Evolutionary conservation across 2,113 vertebrate genomes (phyloP).

Genomic region (rat (Rattus norvegicus)): GRCr8 NC_086023.1:84446001-84446500

Average conservation of each 20-base stretch:
- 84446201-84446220: background rate
- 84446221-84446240: background rate
- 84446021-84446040: slow-evolving; percentile 94
- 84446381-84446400: background rate
- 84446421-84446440: background rate
- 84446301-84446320: background rate
- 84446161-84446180: background rate
- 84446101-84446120: background rate
- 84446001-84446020: slow-evolving; percentile 96
- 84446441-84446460: background rate
- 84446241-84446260: background rate
- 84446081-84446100: slow-evolving; percentile 25
- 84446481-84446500: slow-evolving; percentile 16
- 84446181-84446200: background rate
- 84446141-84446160: background rate
- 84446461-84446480: background rate
- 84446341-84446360: background rate
- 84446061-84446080: slow-evolving; percentile 86
- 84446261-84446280: background rate
- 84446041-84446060: slow-evolving; percentile 92
- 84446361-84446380: background rate
- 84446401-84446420: background rate
- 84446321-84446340: background rate
- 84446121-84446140: accelerated
- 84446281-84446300: background rate